phyloP scores from a whole-genome alignment of 2,113 vertebrate genomes.

The Centropus unirufus region DNA sequence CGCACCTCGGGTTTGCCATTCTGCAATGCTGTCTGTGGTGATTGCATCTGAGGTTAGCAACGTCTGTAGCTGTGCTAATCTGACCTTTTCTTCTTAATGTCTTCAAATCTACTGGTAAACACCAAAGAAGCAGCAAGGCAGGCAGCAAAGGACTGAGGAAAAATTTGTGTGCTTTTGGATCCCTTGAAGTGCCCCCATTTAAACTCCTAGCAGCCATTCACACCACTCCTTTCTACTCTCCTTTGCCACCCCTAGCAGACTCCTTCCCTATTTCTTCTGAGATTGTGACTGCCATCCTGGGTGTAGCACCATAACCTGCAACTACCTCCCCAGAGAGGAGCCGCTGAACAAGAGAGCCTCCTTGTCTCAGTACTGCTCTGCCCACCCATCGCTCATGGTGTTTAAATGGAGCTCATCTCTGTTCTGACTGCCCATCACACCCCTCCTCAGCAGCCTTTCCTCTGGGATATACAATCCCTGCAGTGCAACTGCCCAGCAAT shows the following conservation, averaged over 20 bases:
- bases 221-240: background rate
- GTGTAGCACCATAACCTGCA: background rate
- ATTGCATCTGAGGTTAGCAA: background rate
- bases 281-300: background rate
- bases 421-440: background rate
- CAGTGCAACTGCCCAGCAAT: background rate
- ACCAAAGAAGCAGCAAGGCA: background rate
- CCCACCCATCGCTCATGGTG: background rate
- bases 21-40: background rate
- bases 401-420: background rate
- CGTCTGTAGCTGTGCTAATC: background rate
- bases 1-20: background rate
- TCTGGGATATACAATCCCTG: background rate
- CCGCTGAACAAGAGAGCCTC: background rate
- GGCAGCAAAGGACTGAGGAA: background rate
- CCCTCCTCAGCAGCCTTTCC: background rate
- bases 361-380: background rate
- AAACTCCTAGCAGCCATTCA: background rate
- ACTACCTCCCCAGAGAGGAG: background rate
- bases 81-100: background rate
- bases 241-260: background rate
- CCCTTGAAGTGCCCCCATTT: background rate
- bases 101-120: background rate
- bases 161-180: background rate
- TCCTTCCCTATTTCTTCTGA: background rate